Conservation (phyloP, 2,113 vertebrate species). For the Sinocyclocheilus anshuiensis region DNA sequence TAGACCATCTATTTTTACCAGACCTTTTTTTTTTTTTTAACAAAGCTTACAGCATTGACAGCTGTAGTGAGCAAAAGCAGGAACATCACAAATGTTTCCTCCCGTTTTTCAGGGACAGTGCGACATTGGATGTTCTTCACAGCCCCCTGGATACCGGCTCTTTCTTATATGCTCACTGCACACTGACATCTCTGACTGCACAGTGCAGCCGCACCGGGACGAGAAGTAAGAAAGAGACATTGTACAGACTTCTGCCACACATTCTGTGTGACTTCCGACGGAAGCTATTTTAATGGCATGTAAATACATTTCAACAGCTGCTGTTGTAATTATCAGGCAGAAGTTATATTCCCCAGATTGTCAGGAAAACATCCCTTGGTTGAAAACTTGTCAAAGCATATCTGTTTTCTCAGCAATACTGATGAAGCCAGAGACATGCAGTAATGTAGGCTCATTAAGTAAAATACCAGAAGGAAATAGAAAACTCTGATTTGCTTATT, state of each 20-base stretch:
- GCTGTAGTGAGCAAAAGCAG: constrained; percentile 14
- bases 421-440: constrained; percentile 55
- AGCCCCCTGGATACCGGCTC: constrained; percentile 43
- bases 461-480: constrained; percentile 28
- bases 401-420: constrained; percentile 44
- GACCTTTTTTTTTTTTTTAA: constrained; percentile 13
- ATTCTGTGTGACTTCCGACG: constrained; percentile 47
- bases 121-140: constrained; percentile 41
- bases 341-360: constrained; percentile 60
- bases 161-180: constrained; percentile 51
- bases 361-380: constrained; percentile 40
- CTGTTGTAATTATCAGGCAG: constrained; percentile 60
- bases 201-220: constrained; percentile 4
- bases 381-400: constrained; percentile 60
- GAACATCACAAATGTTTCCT: constrained; percentile 25
- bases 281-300: constrained; percentile 55
- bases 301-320: constrained; percentile 65
- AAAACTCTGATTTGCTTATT: constrained; percentile 28
- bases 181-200: constrained; percentile 48
- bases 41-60: constrained; percentile 29
- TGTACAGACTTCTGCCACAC: constrained; percentile 59
- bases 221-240: not conserved
- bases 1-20: constrained; percentile 31
- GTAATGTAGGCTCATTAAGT: constrained; percentile 5
- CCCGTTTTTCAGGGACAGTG: constrained; percentile 19